phyloP scores from a whole-genome alignment of 2,888 invertebrate genomes.

The Apamea crenata region DNA sequence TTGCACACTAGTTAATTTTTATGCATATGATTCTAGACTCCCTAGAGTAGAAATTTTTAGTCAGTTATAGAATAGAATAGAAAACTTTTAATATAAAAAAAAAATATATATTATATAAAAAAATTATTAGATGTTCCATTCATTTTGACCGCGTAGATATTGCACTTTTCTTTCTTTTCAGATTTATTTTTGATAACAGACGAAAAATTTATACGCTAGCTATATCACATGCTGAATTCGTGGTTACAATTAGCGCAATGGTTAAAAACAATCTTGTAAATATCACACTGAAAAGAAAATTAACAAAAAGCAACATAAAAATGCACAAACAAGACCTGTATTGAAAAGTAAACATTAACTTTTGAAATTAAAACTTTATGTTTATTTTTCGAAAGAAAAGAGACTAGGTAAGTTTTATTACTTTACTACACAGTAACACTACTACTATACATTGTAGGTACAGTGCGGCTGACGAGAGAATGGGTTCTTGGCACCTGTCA shows the following conservation, averaged over 20 bases:
- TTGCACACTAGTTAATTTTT: too few species aligned
- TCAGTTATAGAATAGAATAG: neutral
- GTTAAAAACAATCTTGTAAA: neutral
- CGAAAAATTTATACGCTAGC: too few species aligned
- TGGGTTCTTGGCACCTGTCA: neutral
- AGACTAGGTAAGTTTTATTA: neutral
- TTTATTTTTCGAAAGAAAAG: neutral
- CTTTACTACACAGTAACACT: neutral
- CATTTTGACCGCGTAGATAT: neutral
- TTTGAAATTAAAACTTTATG: neutral
- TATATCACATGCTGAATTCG: neutral
- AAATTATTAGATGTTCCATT: neutral
- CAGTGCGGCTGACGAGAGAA: neutral
- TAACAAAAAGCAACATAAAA: neutral
- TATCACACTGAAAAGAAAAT: neutral
- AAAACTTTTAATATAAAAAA: too few species aligned
- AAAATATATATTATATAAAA: too few species aligned
- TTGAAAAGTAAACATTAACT: neutral
- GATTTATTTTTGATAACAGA: neutral
- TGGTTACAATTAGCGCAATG: neutral
- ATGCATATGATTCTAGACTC: neutral
- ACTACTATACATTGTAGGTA: neutral
- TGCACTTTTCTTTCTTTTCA: neutral
- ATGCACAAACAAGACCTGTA: neutral
- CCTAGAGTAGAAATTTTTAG: too few species aligned